These are phyloP conservation scores for Ecliptopera silaceata DNA, from an alignment of 2,888 invertebrate species.

Conservation along the genomic window DNA sequence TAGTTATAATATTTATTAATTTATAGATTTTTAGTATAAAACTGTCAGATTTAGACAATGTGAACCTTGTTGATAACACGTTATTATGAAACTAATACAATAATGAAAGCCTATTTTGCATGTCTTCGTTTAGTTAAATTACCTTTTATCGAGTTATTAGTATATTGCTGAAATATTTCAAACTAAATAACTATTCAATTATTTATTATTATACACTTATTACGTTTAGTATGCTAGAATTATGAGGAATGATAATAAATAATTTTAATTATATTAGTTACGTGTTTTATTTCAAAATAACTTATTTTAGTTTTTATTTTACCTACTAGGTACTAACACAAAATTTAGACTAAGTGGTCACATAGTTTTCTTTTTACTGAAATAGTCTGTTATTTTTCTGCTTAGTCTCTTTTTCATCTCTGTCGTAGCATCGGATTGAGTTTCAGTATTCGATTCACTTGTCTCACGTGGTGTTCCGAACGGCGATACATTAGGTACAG, in stretches of 20 bases:
- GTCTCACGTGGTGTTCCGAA: constrained; percentile 33
- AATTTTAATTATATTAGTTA: constrained; percentile 83
- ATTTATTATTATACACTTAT: constrained; percentile 84
- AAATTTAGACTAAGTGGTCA: constrained; percentile 36
- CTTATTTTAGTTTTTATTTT: constrained; percentile 1
- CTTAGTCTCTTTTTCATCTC: constrained; percentile 62
- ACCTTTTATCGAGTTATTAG: constrained; percentile 75
- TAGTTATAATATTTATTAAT: constrained; percentile 52
- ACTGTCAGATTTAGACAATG: constrained; percentile 42
- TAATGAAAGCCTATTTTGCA: constrained; percentile 79
- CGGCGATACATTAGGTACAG: constrained; percentile 44
- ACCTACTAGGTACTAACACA: not conserved
- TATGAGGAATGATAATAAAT: constrained; percentile 84
- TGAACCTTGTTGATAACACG: constrained; percentile 61
- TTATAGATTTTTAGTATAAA: constrained; percentile 43
- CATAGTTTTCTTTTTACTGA: constrained; percentile 55
- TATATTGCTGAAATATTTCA: constrained; percentile 80
- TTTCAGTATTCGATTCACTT: constrained; percentile 34
- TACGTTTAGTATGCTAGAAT: constrained; percentile 84
- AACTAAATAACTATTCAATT: constrained; percentile 83
- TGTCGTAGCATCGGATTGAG: constrained; percentile 43
- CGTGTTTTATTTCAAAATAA: constrained; percentile 59
- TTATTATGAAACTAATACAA: constrained; percentile 74
- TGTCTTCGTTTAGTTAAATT: constrained; percentile 66
- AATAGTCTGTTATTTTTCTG: constrained; percentile 74